These are phyloP conservation scores for Chirona hameri DNA, from an alignment of 2,888 invertebrate species.

Conservation along the genomic window DNA sequence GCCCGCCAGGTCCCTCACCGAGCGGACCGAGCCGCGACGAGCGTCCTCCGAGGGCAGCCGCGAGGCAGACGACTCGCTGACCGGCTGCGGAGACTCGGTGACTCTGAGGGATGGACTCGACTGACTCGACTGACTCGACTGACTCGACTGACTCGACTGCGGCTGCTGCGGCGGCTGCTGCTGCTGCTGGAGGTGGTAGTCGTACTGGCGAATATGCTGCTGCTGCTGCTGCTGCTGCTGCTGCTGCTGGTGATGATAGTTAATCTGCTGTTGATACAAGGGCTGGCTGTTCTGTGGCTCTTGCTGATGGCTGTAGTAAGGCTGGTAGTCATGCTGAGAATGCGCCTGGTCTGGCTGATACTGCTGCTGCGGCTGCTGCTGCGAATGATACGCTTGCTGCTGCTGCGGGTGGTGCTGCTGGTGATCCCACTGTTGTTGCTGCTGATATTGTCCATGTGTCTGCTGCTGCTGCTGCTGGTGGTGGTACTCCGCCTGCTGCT, in stretches of 20 bases:
- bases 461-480: background rate
- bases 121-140: background rate
- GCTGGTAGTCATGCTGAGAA: background rate
- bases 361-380: background rate
- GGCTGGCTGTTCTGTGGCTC: background rate
- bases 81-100: too few species aligned
- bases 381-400: background rate
- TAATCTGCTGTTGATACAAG: background rate
- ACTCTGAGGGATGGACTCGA: background rate
- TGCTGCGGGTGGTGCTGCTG: background rate
- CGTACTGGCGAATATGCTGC: background rate
- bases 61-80: background rate
- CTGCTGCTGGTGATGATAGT: background rate
- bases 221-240: background rate
- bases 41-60: background rate
- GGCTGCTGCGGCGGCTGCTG: background rate
- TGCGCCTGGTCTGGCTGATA: background rate
- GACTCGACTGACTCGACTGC: background rate
- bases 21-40: slow-evolving; percentile 2
- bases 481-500: background rate
- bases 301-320: background rate
- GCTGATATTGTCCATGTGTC: background rate
- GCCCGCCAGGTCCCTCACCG: background rate
- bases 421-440: background rate
- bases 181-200: background rate